These are phyloP conservation scores for Pseudorectes ferrugineus DNA, from an alignment of 2,113 vertebrate genomes.

Conservation along the genomic window DNA sequence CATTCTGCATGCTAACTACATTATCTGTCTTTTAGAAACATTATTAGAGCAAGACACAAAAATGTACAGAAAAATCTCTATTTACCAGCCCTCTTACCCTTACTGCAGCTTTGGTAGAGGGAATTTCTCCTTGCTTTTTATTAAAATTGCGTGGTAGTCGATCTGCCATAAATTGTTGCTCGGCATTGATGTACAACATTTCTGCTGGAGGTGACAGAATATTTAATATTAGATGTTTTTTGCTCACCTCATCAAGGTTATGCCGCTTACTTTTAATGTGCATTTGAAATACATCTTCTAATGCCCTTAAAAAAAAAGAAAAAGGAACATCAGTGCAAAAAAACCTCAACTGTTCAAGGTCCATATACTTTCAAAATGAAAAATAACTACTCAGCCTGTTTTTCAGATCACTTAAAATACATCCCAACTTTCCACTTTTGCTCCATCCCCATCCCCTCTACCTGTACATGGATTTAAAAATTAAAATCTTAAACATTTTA, in stretches of 20 bases:
- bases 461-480: background rate
- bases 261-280: conserved; percentile 41
- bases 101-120: background rate
- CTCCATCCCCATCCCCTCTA: background rate
- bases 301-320: conserved; percentile 37
- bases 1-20: background rate
- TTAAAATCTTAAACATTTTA: background rate
- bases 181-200: background rate
- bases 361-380: background rate
- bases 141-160: background rate
- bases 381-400: background rate
- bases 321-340: background rate
- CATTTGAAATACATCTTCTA: conserved; percentile 50
- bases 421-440: background rate
- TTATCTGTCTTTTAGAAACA: background rate
- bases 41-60: background rate
- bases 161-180: background rate
- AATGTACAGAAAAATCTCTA: background rate
- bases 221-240: conserved; percentile 12
- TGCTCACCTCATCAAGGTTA: conserved; percentile 50
- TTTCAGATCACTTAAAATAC: background rate
- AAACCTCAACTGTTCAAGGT: background rate
- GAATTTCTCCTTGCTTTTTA: background rate
- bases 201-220: conserved; percentile 9
- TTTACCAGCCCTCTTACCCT: background rate